Conservation (phyloP, 2,113 vertebrate genomes). For the Rhadina sibilatrix region DNA sequence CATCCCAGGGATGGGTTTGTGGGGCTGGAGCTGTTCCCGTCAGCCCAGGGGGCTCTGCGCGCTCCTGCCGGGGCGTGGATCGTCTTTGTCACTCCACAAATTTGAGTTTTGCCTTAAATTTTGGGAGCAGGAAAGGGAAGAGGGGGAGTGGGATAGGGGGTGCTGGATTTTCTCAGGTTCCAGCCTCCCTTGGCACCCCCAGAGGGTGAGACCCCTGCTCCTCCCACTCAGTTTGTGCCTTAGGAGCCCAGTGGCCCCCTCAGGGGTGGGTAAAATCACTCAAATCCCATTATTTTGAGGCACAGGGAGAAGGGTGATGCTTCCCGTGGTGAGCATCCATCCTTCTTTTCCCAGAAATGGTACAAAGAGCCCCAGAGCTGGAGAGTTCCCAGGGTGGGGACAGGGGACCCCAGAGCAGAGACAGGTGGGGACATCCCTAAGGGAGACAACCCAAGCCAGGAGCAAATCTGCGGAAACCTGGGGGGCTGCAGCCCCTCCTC, state of each 20-base stretch:
- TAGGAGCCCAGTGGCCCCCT: background rate
- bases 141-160: background rate
- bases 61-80: background rate
- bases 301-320: accelerated
- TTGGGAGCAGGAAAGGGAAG: background rate
- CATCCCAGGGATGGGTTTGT: accelerated
- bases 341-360: accelerated
- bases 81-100: accelerated
- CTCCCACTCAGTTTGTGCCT: background rate
- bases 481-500: too few species aligned
- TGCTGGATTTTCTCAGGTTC: background rate
- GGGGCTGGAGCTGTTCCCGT: background rate
- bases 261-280: accelerated
- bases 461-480: background rate
- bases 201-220: background rate
- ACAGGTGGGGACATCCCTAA: too few species aligned
- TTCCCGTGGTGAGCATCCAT: accelerated
- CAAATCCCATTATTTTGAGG: background rate
- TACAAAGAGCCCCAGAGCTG: background rate
- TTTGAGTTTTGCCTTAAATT: background rate
- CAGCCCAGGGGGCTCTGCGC: background rate
- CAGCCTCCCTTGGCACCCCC: background rate
- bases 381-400: background rate
- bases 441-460: background rate
- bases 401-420: background rate